Base-by-base conservation (phyloP, 2,888 invertebrate genomes). In the Callyntrura guangdongensis region DNA sequence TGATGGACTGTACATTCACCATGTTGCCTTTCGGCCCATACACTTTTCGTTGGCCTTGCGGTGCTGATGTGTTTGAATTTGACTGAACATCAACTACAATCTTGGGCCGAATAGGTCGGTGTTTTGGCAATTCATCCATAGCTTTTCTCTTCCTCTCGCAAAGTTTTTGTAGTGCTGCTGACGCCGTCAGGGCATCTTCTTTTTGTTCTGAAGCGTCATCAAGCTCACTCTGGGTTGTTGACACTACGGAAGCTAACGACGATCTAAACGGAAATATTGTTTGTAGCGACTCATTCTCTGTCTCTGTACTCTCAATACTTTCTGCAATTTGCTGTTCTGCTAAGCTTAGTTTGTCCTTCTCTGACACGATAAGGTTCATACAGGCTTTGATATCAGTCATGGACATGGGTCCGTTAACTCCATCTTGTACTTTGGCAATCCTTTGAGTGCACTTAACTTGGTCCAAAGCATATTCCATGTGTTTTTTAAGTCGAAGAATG, bases 391-490 rank as follows among this genome's bases (percentile, higher is more conserved):
- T 79, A 20, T 92, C 92, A 74, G 84, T 90, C 77, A 64, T 64
- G 36, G 91, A 82, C 53, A 91, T 27, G 25, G 89, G 91, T 67
- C 84, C 84, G 64, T 83, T 87, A 22, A 84, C 14, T 25, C 36
- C 86, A 8, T 91, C 91, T 64, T 87, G 87, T 49, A 84, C 83
- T 20, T 84, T 87, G 12, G 82, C 77, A 3, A 91, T 84, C 14
- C 83, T 47, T 69, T 91, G 89, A 14, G 85, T 86, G 91, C 98
- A 96, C 89, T 97, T 95, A 53, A 98, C 95, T 93, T 98, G 95
- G 8, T 97, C 95, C 81, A 97, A 95, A 25, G 98, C 96, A 94
- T 98, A 98, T 94, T 98, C 97, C 95, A 98, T 98, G 3, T 98
- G 96, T 95, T 98, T 98, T 94, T 97, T 97, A 93, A 98, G 95